Evolutionary conservation across 2,113 vertebrate genomes (phyloP).

Genomic region (Sphyrna mokarran): DNA sequence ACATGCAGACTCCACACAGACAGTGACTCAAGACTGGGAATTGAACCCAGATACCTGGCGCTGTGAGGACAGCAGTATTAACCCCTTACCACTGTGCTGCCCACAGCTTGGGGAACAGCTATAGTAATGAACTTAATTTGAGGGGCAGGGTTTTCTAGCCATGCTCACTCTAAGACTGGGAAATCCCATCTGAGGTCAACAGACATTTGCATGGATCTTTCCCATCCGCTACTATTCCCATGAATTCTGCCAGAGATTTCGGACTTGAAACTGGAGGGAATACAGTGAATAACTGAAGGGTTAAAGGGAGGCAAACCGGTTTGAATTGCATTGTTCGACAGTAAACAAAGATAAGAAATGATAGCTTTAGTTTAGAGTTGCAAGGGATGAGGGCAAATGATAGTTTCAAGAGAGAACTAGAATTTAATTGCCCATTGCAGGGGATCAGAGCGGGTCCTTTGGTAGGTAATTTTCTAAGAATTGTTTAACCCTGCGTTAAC

Average conservation of each 20-base stretch:
- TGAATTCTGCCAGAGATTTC: background rate
- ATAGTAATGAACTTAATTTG: background rate
- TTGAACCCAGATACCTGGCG: too few relatives aligned
- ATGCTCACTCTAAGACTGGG: too few relatives aligned
- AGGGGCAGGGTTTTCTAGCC: too few relatives aligned
- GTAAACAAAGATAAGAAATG: background rate
- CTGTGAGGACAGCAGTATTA: too few relatives aligned
- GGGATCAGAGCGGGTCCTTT: background rate
- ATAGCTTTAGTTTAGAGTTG: background rate
- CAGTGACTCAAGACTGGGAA: too few relatives aligned
- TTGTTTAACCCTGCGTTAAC: background rate
- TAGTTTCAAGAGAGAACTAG: background rate
- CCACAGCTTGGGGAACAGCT: background rate
- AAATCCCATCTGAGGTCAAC: too few relatives aligned
- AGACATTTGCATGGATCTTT: too few relatives aligned
- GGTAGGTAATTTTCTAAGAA: background rate
- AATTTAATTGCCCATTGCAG: background rate
- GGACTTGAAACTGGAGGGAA: background rate
- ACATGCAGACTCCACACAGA: too few relatives aligned
- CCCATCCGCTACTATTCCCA: too few relatives aligned
- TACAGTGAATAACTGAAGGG: background rate
- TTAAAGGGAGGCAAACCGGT: background rate
- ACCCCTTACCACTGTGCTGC: too few relatives aligned
- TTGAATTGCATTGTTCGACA: background rate
- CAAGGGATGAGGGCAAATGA: background rate